Evolutionary conservation across 2,888 invertebrate genomes (phyloP).

Genomic region (Cheilosia grossa): DNA sequence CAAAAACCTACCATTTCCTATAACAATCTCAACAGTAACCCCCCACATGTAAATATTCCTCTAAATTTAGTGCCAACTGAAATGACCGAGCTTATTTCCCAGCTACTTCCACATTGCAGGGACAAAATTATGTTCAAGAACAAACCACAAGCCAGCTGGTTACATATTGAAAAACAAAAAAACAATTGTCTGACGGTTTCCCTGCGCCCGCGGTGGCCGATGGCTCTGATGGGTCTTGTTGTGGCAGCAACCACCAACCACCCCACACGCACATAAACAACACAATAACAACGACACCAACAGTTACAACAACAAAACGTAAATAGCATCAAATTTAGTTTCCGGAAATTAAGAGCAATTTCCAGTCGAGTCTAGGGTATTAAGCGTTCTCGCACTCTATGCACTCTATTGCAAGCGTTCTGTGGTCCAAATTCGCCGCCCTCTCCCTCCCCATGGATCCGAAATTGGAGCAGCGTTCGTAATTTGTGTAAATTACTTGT

Average conservation of each 20-base stretch:
- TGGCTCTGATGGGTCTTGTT: neutral
- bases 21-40: neutral
- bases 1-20: neutral
- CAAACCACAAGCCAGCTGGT: slow-evolving; percentile 54
- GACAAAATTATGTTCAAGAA: slow-evolving; percentile 60
- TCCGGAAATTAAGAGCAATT: slow-evolving; percentile 75
- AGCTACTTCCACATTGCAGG: slow-evolving; percentile 43
- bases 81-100: slow-evolving; percentile 26
- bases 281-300: slow-evolving; percentile 11
- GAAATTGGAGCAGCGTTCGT: slow-evolving; percentile 72
- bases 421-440: slow-evolving; percentile 26
- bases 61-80: slow-evolving; percentile 32
- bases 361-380: slow-evolving; percentile 69
- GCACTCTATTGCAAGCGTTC: slow-evolving; percentile 7
- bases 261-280: slow-evolving; percentile 13
- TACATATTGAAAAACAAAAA: slow-evolving; percentile 37
- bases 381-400: slow-evolving; percentile 40
- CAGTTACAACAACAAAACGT: slow-evolving; percentile 52
- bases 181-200: slow-evolving; percentile 37
- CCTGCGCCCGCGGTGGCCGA: neutral
- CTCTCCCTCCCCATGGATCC: slow-evolving; percentile 20
- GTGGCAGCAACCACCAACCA: slow-evolving; percentile 50
- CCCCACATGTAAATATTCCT: slow-evolving; percentile 2
- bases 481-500: slow-evolving; percentile 75
- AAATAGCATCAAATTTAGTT: slow-evolving; percentile 74